Conservation (phyloP, 2,888 invertebrate species). For the Leptinotarsa tumamoca region DNA sequence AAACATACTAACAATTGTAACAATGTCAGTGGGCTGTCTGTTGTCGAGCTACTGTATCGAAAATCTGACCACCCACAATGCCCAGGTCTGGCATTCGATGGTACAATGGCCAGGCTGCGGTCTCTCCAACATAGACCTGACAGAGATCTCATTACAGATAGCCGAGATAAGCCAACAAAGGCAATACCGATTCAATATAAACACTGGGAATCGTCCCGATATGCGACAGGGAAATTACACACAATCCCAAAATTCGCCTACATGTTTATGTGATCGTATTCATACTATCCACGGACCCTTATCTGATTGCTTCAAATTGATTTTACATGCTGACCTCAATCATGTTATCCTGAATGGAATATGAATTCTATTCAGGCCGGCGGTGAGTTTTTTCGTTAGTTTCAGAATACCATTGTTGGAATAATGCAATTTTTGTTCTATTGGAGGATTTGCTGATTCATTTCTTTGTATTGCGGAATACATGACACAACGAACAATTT, state of each 20-base stretch:
- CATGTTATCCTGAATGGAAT: constrained; percentile 45
- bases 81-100: constrained; percentile 34
- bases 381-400: constrained; percentile 20
- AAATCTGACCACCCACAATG: constrained; percentile 53
- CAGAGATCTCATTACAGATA: constrained; percentile 68
- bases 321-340: constrained; percentile 64
- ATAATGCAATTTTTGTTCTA: constrained; percentile 8
- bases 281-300: constrained; percentile 53
- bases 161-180: constrained; percentile 66
- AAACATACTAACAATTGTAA: constrained; percentile 38
- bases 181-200: constrained; percentile 67
- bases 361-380: constrained; percentile 26
- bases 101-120: constrained; percentile 43
- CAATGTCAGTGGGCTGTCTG: constrained; percentile 41
- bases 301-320: constrained; percentile 64
- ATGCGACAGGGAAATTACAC: constrained; percentile 61
- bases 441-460: background rate
- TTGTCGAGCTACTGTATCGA: constrained; percentile 47
- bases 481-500: too few species aligned
- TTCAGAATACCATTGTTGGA: constrained; percentile 11
- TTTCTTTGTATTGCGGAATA: background rate
- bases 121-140: constrained; percentile 52
- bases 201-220: constrained; percentile 62
- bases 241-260: constrained; percentile 66
- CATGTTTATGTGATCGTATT: constrained; percentile 62